phyloP scores from a whole-genome alignment of 2,113 vertebrate species.

The Zosterops pallidus region DNA sequence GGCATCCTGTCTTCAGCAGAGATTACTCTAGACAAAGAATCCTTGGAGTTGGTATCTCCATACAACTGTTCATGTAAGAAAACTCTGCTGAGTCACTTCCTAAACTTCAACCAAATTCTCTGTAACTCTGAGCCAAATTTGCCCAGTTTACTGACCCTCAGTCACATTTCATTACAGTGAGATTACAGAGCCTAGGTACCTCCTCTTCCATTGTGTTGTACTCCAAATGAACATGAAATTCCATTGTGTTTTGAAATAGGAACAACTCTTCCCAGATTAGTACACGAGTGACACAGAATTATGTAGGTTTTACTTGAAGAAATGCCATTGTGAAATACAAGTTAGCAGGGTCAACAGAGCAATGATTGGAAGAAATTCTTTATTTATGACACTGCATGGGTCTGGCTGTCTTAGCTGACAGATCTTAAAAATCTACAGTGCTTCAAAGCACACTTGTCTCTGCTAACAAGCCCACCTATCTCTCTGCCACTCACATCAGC shows the following conservation, averaged over 20 bases:
- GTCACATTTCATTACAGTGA: not conserved
- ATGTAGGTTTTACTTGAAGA: not conserved
- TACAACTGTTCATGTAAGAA: not conserved
- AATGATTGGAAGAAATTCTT: not conserved
- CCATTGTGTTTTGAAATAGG: not conserved
- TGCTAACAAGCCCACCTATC: not conserved
- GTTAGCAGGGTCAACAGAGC: not conserved
- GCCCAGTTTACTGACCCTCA: not conserved
- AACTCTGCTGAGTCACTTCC: not conserved
- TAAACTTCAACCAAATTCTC: not conserved
- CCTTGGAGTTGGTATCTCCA: not conserved
- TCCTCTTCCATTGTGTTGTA: not conserved
- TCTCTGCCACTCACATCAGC: not conserved
- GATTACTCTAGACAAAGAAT: not conserved
- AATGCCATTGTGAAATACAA: not conserved
- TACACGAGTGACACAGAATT: not conserved
- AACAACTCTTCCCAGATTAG: not conserved
- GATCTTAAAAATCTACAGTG: not conserved
- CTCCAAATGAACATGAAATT: not conserved
- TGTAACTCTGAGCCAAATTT: not conserved
- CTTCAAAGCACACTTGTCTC: not conserved
- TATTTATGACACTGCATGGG: not conserved
- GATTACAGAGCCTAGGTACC: not conserved
- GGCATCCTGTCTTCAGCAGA: not conserved
- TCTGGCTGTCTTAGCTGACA: not conserved